Conservation (phyloP, 2,797 vertebrate genomes). For the Smutsia temminckii region DNA sequence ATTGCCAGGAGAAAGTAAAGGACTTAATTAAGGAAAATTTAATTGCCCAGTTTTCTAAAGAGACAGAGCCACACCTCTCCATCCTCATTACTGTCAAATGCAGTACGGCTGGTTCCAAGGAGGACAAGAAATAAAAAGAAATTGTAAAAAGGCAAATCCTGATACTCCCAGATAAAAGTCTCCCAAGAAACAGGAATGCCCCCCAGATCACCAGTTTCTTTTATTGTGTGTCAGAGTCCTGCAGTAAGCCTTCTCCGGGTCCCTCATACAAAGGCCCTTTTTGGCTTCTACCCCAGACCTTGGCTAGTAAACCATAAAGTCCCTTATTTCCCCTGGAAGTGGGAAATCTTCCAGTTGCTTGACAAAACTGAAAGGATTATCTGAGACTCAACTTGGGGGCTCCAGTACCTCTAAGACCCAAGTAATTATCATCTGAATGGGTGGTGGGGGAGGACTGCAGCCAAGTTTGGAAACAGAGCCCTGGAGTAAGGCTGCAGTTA, state of each 20-base stretch:
- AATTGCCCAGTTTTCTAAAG: conserved; percentile 69
- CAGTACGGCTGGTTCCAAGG: conserved; percentile 45
- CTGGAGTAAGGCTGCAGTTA: background rate
- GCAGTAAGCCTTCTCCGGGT: background rate
- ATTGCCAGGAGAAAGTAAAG: background rate
- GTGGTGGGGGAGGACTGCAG: background rate
- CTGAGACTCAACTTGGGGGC: background rate
- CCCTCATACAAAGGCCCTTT: conserved; percentile 33
- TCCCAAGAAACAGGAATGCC: conserved; percentile 55
- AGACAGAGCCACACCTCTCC: conserved; percentile 37
- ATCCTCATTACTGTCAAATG: conserved; percentile 41
- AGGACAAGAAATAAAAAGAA: conserved; percentile 56
- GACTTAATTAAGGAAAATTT: conserved; percentile 30
- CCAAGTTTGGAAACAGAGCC: background rate
- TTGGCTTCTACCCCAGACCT: conserved; percentile 26
- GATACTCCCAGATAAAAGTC: conserved; percentile 56
- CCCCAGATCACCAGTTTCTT: background rate
- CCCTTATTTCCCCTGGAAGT: conserved; percentile 54
- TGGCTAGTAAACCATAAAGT: background rate
- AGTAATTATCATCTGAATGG: conserved; percentile 31
- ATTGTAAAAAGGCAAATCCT: background rate
- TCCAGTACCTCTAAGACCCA: background rate
- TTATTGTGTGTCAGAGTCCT: conserved; percentile 47
- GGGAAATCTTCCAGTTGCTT: conserved; percentile 19
- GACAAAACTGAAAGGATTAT: conserved; percentile 31